These are phyloP conservation scores for Euleptes europaea DNA, from an alignment of 2,113 vertebrate genomes.

Conservation along the genomic window DNA sequence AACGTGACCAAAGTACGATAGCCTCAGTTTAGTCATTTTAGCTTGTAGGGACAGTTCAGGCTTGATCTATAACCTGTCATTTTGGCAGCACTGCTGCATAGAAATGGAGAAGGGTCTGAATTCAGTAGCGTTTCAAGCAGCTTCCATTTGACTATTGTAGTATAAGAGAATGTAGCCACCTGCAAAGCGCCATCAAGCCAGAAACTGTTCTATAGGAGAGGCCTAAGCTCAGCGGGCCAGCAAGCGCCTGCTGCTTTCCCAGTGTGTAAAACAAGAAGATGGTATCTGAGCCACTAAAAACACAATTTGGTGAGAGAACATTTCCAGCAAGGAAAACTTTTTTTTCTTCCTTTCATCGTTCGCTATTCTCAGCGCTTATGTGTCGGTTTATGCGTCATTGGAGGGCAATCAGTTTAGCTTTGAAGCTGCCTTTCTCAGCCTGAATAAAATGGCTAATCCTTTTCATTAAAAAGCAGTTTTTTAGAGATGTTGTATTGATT, in stretches of 20 bases:
- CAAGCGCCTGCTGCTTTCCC: not conserved
- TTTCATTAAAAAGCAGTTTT: not conserved
- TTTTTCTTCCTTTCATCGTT: constrained; percentile 21
- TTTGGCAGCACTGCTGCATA: not conserved
- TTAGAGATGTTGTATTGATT: constrained; percentile 22
- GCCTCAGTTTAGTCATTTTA: no score
- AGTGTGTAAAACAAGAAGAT: constrained; percentile 8
- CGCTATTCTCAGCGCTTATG: constrained; percentile 10
- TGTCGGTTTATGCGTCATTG: constrained; percentile 26
- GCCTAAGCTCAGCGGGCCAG: no score
- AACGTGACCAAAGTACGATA: no score
- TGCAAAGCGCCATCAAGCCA: not conserved
- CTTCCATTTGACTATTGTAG: not conserved
- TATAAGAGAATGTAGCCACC: not conserved
- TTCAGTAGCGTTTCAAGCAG: not conserved
- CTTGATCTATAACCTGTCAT: no score
- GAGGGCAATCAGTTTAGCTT: not conserved
- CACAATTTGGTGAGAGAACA: not conserved
- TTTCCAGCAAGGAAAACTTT: not conserved
- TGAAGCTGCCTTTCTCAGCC: not conserved
- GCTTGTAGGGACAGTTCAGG: no score
- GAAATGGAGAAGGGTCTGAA: not conserved
- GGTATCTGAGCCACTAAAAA: not conserved
- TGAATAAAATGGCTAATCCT: not conserved
- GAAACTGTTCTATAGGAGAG: not conserved